Evolutionary conservation across 1,140 invertebrate genomes (phyloP), one percentile per base, ranked within the genome.

Genomic region (Lepidurus apus): DNA sequence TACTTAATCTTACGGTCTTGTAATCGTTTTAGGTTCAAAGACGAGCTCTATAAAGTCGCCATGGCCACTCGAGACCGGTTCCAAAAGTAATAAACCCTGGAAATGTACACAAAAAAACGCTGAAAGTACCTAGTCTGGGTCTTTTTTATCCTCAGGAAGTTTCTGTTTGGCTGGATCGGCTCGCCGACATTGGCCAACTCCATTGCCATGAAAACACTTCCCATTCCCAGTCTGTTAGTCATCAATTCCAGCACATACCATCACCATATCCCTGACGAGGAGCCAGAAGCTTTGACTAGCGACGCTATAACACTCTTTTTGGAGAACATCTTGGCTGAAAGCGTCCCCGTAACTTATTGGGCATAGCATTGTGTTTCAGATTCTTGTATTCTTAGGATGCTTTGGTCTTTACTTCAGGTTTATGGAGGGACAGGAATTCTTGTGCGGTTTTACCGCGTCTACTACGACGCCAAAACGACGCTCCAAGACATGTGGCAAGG

Each of bases 161-260:
- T 97, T 84, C 93, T 97, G 84, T 98, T 98, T 88, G 95, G 95
- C 43, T 98, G 95, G 95, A 83, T 87, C 73, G 93, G 93, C 0
- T 92, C 88, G 81, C 91, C 93, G 21, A 92, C 94, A 44, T 85
- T 98, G 81, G 93, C 94, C 7, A 97, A 96, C 87, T 93, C 92
- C 73, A 94, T 98, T 83, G 94, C 94, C 2, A 94, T 97, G 91
- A 90, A 89, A 81, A 88, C 91, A 74, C 85, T 96, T 80, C 90
- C 93, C 8, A 86, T 95, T 65, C 96, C 96, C 7, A 92, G 94
- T 86, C 85, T 98, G 73, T 86, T 98, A 47, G 93, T 98, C 4
- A 88, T 98, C 44, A 97, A 98, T 84, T 92, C 94, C 1, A 92
- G 91, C 6, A 95, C 93, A 9, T 92, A 93, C 85, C 93, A 97